Conservation (phyloP, 1,140 invertebrate genomes). For the Ooceraea biroi region DNA sequence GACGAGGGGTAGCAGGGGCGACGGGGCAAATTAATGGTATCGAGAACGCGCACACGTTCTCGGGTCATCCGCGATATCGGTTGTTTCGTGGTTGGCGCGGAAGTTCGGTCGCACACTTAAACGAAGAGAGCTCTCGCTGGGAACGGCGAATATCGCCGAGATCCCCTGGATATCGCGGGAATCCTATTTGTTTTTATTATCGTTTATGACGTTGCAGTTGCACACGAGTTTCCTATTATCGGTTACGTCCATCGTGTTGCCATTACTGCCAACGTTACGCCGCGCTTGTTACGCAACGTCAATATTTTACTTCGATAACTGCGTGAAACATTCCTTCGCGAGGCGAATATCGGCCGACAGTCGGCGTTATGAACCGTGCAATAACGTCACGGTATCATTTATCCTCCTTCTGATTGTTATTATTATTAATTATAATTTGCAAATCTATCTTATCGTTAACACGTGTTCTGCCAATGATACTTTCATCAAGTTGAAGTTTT, state of each 20-base stretch:
- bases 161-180: not conserved
- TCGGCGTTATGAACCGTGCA: not conserved
- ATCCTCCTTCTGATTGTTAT: slow-evolving; percentile 1
- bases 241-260: slow-evolving; percentile 3
- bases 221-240: slow-evolving; percentile 27
- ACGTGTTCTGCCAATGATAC: not conserved
- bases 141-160: not conserved
- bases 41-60: not conserved
- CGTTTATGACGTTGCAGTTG: not conserved
- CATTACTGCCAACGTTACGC: not conserved
- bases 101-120: not conserved
- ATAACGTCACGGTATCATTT: slow-evolving; percentile 8
- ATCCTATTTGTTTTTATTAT: slow-evolving; percentile 36
- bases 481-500: not conserved
- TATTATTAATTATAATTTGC: slow-evolving; percentile 8
- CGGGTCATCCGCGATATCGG: not conserved
- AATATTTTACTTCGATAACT: slow-evolving; percentile 55
- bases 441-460: not conserved
- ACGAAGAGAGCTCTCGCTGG: not conserved
- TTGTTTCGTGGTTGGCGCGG: not conserved
- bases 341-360: not conserved
- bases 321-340: slow-evolving; percentile 15
- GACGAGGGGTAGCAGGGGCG: not conserved
- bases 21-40: not conserved
- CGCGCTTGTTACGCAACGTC: slow-evolving; percentile 14